Base-by-base conservation (phyloP, 2,113 vertebrate species). In the Centropus unirufus region DNA sequence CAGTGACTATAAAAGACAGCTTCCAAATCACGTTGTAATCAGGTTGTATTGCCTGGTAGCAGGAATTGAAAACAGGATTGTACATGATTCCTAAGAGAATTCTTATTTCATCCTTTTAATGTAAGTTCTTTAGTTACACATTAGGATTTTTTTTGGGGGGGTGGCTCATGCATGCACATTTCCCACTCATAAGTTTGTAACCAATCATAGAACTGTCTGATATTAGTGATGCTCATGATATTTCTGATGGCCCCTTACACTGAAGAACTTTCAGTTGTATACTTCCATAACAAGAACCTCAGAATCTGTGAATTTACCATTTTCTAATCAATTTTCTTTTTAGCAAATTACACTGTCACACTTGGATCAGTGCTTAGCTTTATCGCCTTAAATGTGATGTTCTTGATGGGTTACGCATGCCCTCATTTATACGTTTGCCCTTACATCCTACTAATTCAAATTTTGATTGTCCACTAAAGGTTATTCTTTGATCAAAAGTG, bases 141-240 rank as follows among this genome's bases (percentile, higher is more conserved):
- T 59, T 4, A 58, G 39, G 51, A 42, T 21, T 27, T 17, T 44
- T 29, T n/a, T 27, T 1, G 14, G 49, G 20, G 21, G 49, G 36
- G 36, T 36, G n/a, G 18, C 1, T 0, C 12, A 9, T 8, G 6
- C 47, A 23, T 32, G 14, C 32, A 34, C 9, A 2, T 58, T 69
- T 40, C 16, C 20, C 13, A 22, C 61, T 79, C 14, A 14, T 5
- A 10, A 7, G 58, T 64, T 64, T 52, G n/a, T 76, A 55, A 55
- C 4, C 34, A 54, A 2, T 58, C 27, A 23, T 52, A 21, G 9
- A 46, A 62, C 29, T 51, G 27, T 14, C 21, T 80, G 39, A 40
- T 84, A 40, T 58, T 75, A 47, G 29, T 69, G 12, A 47, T 11
- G 32, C 69, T 11, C 8, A 24, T 46, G n/a, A 26, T 40, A 24